Evolutionary conservation across 2,888 invertebrate genomes (phyloP).

Genomic region (Creontiades dilutus): DNA sequence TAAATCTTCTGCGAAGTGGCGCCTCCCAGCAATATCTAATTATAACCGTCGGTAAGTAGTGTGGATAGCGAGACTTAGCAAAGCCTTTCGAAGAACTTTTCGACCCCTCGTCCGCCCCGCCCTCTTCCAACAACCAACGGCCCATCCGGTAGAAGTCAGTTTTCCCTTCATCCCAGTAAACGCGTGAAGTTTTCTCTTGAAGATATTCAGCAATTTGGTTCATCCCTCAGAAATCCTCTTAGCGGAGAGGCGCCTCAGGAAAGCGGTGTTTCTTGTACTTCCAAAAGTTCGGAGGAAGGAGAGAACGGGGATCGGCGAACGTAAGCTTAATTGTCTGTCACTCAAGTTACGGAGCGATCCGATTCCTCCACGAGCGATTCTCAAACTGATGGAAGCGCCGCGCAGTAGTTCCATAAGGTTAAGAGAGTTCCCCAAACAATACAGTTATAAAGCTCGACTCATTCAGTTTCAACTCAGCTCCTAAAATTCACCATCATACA

Average conservation of each 20-base stretch:
- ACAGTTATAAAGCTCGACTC: no score
- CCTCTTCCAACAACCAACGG: background rate
- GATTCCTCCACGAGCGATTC: background rate
- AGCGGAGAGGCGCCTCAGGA: background rate
- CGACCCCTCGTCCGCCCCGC: background rate
- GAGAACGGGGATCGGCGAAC: background rate
- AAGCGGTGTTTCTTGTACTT: background rate
- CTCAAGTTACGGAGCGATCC: background rate
- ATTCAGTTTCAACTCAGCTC: no score
- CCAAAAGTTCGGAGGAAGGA: background rate
- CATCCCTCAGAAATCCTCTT: background rate
- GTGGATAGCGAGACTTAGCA: background rate
- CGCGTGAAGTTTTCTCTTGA: background rate
- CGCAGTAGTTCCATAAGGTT: background rate
- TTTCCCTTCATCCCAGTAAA: background rate
- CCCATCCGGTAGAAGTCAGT: background rate
- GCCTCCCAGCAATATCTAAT: background rate
- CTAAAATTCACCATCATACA: no score
- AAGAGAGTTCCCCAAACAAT: no score
- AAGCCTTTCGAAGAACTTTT: background rate
- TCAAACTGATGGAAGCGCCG: background rate
- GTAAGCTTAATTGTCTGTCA: background rate
- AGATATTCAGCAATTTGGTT: conserved; percentile 15
- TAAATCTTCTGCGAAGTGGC: background rate
- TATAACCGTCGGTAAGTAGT: background rate